Base-by-base conservation (phyloP, 2,888 invertebrate species). In the Toxonevra muliebris region DNA sequence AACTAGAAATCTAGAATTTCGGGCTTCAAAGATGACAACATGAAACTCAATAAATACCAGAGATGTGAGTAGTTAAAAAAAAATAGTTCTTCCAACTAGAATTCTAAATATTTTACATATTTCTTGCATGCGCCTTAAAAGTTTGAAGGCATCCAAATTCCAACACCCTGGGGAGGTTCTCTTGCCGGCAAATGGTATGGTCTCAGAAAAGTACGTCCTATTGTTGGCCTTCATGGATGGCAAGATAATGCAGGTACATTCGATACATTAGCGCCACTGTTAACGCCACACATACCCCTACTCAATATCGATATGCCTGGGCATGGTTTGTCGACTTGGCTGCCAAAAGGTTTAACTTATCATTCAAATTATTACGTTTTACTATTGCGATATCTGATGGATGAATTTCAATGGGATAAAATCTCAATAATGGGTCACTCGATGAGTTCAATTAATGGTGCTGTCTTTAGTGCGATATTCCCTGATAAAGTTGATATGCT, bases 131-230 rank as follows among this genome's bases (percentile, higher is more conserved):
- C n/a, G n/a, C n/a, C n/a, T n/a, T 30, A 30, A 30, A 60, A 88
- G 75, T 86, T 83, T 10, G 88, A 90, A 80, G 92, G 92, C 86
- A 86, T 92, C n/a, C 84, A 87, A 76, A 90, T 92, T 60, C 88
- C 89, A 54, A 88, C 91, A 0, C 89, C 90, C 54, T 92, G 90
- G 89, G 92, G 92, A 0, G n/a, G n/a, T n/a, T 88, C 90, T 74
- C 74, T 92, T 20, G 86, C 91, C 1, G 92, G 89, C 1, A 92
- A 91, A 82, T 87, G 90, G 85, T 93, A 92, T 90, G 92, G 92
- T 12, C 87, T 87, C 2, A 87, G 87, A 71, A 85, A 89, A 70
- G 86, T 87, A 17, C 87, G 90, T 59, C 92, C 92, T 0, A 87
- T 93, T 68, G 79, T 93, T 41, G 90, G 90, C 1, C 77, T 93